These are phyloP conservation scores for Megaceryle maxima DNA, from an alignment of 2,113 vertebrate species.

Conservation along the genomic window DNA sequence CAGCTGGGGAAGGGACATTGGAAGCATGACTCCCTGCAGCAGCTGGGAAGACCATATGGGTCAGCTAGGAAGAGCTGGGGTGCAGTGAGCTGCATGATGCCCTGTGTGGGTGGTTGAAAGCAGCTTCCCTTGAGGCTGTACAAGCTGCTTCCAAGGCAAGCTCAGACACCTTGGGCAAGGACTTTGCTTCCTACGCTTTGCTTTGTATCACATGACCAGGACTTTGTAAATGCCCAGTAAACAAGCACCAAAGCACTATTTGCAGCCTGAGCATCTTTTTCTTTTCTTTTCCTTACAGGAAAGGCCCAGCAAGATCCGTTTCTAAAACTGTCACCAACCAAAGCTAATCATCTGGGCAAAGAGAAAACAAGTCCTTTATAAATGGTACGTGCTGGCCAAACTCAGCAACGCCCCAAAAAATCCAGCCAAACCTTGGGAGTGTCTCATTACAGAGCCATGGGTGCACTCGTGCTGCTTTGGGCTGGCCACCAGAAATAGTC, in stretches of 20 bases:
- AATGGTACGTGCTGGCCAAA: not conserved
- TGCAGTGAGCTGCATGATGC: fast-evolving
- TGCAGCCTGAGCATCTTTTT: not conserved
- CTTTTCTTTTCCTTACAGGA: not conserved
- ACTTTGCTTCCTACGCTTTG: not conserved
- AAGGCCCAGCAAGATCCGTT: not conserved
- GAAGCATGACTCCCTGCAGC: not conserved
- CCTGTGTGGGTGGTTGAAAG: not conserved
- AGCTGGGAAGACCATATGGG: not conserved
- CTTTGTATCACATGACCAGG: not conserved
- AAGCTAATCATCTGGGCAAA: not conserved
- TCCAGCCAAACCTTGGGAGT: not conserved
- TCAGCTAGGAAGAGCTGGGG: not conserved
- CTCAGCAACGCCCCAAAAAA: not conserved
- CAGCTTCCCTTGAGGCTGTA: not conserved
- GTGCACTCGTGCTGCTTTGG: not conserved
- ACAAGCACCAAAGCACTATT: not conserved
- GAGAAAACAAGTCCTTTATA: not conserved
- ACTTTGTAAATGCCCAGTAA: not conserved
- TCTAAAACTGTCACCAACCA: not conserved
- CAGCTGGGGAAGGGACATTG: not conserved
- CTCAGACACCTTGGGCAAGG: not conserved
- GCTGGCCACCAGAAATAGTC: not conserved
- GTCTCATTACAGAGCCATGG: not conserved
- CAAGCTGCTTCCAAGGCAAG: not conserved